phyloP scores from a whole-genome alignment of 2,888 invertebrate genomes.

The Lissonota sp. region DNA sequence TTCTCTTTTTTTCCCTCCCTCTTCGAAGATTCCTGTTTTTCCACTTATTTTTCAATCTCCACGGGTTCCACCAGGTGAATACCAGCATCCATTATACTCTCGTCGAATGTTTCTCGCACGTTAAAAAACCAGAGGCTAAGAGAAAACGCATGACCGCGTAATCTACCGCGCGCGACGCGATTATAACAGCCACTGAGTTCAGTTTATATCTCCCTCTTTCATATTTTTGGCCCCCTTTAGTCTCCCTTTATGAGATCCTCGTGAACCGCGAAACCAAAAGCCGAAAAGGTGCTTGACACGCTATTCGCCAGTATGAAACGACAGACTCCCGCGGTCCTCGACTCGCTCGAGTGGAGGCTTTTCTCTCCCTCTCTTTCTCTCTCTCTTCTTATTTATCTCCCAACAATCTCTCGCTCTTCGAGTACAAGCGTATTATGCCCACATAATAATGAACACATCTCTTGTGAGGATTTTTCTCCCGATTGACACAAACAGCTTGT shows the following conservation, averaged over 20 bases:
- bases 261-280: slow-evolving; percentile 60
- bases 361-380: slow-evolving; percentile 54
- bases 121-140: slow-evolving; percentile 31
- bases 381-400: slow-evolving; percentile 26
- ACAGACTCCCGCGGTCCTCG: slow-evolving; percentile 54
- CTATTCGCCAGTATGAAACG: slow-evolving; percentile 35
- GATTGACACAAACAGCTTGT: neutral
- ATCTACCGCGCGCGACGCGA: slow-evolving; percentile 53
- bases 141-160: slow-evolving; percentile 60
- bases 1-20: slow-evolving; percentile 25
- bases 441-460: neutral
- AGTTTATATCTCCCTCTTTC: slow-evolving; percentile 25
- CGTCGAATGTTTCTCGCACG: slow-evolving; percentile 12
- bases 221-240: slow-evolving; percentile 19
- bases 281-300: slow-evolving; percentile 64
- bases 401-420: slow-evolving; percentile 48
- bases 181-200: slow-evolving; percentile 53
- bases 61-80: slow-evolving; percentile 11
- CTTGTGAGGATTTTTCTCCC: slow-evolving; percentile 23
- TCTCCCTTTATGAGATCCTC: slow-evolving; percentile 49
- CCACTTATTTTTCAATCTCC: slow-evolving; percentile 32
- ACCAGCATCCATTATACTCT: slow-evolving; percentile 19
- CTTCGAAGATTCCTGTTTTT: slow-evolving; percentile 29
- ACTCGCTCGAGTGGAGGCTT: slow-evolving; percentile 54
- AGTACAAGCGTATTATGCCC: neutral